Evolutionary conservation across 2,113 vertebrate species (phyloP).

Genomic region (Abramis brama): DNA sequence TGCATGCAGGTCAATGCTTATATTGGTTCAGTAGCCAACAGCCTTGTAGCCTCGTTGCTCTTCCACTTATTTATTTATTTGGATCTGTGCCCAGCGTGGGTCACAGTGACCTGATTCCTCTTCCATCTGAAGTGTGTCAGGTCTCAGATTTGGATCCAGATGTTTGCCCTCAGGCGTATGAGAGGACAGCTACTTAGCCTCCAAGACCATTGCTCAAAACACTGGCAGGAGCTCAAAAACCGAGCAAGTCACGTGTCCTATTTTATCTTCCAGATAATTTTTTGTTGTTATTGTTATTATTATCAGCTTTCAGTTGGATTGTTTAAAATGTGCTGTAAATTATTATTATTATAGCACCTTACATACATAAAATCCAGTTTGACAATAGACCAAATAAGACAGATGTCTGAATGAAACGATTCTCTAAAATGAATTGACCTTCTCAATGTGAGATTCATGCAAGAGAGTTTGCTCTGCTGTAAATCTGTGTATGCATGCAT

Average conservation of each 20-base stretch:
- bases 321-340: neutral
- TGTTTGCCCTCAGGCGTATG: slow-evolving; percentile 40
- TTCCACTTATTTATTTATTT: slow-evolving; percentile 9
- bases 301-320: neutral
- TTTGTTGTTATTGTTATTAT: neutral
- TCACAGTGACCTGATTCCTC: slow-evolving; percentile 37
- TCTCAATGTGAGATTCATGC: neutral
- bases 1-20: neutral
- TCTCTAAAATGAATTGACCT: neutral
- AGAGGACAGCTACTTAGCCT: slow-evolving; percentile 26
- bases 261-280: neutral
- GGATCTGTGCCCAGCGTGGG: slow-evolving; percentile 10
- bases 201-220: slow-evolving; percentile 9
- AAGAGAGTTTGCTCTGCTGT: neutral
- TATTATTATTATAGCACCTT: neutral
- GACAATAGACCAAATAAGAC: neutral
- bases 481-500: neutral
- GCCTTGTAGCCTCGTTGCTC: neutral
- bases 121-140: slow-evolving; percentile 35
- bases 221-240: slow-evolving; percentile 8
- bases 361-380: neutral
- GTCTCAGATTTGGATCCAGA: slow-evolving; percentile 43
- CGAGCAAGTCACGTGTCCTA: neutral
- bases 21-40: neutral
- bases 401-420: neutral